Evolutionary conservation across 2,888 invertebrate species (phyloP), one percentile per base, ranked within the genome.

Genomic region (Pandemis corylana): DNA sequence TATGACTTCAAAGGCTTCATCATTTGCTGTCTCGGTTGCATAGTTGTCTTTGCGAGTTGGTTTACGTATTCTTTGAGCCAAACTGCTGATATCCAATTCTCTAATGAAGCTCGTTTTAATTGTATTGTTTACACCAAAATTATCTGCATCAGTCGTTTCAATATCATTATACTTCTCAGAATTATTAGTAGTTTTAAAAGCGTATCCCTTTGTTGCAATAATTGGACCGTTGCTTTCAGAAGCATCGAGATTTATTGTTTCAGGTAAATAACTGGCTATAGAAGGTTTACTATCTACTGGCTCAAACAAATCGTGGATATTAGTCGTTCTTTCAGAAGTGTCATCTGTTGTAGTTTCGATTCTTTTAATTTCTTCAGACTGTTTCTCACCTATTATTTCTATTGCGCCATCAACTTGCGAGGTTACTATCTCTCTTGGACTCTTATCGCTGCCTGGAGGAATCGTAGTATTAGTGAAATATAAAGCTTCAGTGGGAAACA

Each of bases 281-380:
- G 6, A 59, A 59, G 20, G 20, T 56, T 20, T 12, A 59, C 28
- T 7, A 28, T 28, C 28, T 59, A 28, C 10, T 28, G 59, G 10
- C 20, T 28, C 59, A 28, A 59, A 13, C 28, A 59, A 0, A 28
- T 28, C 12, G 10, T 20, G 12, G 59, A 59, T n/a, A 9, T 59
- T 28, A 28, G 28, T 28, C 9, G 59, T 5, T 13, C 28, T 3
- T 59, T 59, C 28, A 28, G 28, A 28, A 5, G 59, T 28, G 0
- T 59, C 59, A 28, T 59, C 59, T 59, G 28, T 20, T n/a, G 28
- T 59, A 59, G 59, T 20, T 59, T 59, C 59, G 28, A 59, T 12
- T 5, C 12, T 28, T 28, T 28, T 28, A 28, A 12, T 59, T 12
- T 28, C 28, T 28, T 59, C 12, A 5, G 10, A 28, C 28, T 59